Evolutionary conservation across 2,888 invertebrate species (phyloP), one percentile per base, ranked within the genome.

Genomic region (Lomographa bimaculata): DNA sequence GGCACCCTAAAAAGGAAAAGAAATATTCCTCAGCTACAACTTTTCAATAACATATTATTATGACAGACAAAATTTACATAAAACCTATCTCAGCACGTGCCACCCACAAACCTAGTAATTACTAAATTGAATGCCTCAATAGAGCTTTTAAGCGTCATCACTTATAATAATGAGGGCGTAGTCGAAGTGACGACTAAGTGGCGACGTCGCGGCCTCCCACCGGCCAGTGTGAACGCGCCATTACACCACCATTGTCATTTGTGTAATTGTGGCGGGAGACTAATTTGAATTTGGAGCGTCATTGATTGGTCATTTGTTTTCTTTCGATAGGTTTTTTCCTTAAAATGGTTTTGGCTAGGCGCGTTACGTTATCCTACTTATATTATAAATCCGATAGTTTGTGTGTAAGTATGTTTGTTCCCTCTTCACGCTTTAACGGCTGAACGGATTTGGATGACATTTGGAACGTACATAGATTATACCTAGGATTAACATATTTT

Each of bases 51-150:
- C 47, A 42, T 37, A 19, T 30, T 42, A 46, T 55, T 41, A 51
- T 48, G 55, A 54, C 58, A 51, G 56, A 34, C 53, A 50, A 54
- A 66, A 66, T 65, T 60, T 57, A 58, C 63, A 70, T 67, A 62
- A 71, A 63, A 64, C 55, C 56, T 39, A 7, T 35, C 41, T 54
- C 59, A 63, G 41, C 76, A 67, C 78, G 76, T 66, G 74, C 54
- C 46, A 27, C 38, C 67, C 60, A 64, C 76, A 70, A 63, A 76
- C 64, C 71, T 72, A 79, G 85, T 82, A 86, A 87, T 87, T 86
- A 87, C 82, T 75, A 83, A 84, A 85, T 87, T 85, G 86, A 85
- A 85, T 76, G 81, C 72, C 63, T 75, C 75, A 77, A 79, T 85
- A 73, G 75, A 68, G 75, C 76, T 81, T 81, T 77, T 82, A 83